Evolutionary conservation across 2,797 vertebrate genomes (phyloP), one percentile per base, ranked within the genome.

Genomic region (Heliangelus exortis): DNA sequence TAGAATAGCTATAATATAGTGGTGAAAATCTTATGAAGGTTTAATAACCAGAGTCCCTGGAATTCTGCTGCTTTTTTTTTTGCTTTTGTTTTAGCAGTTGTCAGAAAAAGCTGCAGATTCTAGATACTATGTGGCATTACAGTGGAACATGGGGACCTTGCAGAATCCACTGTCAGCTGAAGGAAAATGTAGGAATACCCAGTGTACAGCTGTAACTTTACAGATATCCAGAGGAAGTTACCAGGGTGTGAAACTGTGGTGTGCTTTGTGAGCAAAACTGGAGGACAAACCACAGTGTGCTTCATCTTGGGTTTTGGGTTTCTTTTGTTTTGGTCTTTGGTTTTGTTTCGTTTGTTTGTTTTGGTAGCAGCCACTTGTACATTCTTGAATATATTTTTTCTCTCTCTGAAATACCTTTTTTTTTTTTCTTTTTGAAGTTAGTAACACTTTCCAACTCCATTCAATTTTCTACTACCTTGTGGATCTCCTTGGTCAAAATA

Each of bases 1-100:
- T 97, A 95, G 76, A 92, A 66, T 90, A 96, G 92, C 88, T 92
- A 53, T 96, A 82, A 97, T 41, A 41, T 41, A 95, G 92, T 33
- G 21, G 74, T 89, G 89, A 82, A 94, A 97, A 93, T 97, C 95
- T 96, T 93, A 93, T 95, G 96, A 97, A 98, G 96, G 94, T 96
- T 95, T 90, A 73, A 50, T 91, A 87, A 79, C 87, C 89, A 90
- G 86, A 73, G 81, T 93, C 83, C 65, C 92, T 84, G 91, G 80
- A 92, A 90, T 91, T 93, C 88, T 92, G 94, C 93, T 94, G 91
- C 91, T 95, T 59, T 43, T 7, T 43, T 7, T 71, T 58, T 20
- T 25, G 13, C 39, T 41, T 89, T 93, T 68, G 34, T 89, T 94
- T 65, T 87, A 80, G 76, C 67, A 81, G 39, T 62, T 66, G 69